Evolutionary conservation across 2,888 invertebrate species (phyloP).

Genomic region (Lutraria lutraria): DNA sequence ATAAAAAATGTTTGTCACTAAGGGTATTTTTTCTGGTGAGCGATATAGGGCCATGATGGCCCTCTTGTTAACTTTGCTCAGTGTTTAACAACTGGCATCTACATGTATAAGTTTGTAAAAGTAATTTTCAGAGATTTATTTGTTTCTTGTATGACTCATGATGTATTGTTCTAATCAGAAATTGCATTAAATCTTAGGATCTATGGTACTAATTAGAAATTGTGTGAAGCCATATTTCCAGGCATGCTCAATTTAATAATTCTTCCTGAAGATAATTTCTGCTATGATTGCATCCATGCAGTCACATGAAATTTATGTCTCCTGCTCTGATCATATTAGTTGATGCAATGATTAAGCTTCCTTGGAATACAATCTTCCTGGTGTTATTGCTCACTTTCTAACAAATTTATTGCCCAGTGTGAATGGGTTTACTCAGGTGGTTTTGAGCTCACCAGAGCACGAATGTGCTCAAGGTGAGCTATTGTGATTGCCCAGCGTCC

Average conservation of each 20-base stretch:
- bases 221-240: not conserved
- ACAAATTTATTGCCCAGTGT: not conserved
- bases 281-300: not conserved
- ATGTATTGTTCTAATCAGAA: not conserved
- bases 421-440: not conserved
- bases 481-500: too few relatives aligned
- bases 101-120: too few relatives aligned
- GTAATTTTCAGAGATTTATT: not conserved
- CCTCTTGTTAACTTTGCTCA: too few relatives aligned
- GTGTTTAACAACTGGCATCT: too few relatives aligned
- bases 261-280: not conserved
- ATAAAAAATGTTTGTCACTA: too few relatives aligned
- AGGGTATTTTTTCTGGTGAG: too few relatives aligned
- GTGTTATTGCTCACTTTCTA: not conserved
- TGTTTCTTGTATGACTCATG: not conserved
- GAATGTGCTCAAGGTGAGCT: too few relatives aligned
- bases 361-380: not conserved
- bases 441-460: too few relatives aligned
- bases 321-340: not conserved
- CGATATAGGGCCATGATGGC: too few relatives aligned
- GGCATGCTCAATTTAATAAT: not conserved
- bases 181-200: not conserved
- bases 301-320: not conserved
- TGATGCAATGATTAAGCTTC: not conserved
- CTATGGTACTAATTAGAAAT: not conserved